These are phyloP conservation scores for Platyscapa corneri DNA, from an alignment of 1,140 invertebrate species.

Conservation along the genomic window DNA sequence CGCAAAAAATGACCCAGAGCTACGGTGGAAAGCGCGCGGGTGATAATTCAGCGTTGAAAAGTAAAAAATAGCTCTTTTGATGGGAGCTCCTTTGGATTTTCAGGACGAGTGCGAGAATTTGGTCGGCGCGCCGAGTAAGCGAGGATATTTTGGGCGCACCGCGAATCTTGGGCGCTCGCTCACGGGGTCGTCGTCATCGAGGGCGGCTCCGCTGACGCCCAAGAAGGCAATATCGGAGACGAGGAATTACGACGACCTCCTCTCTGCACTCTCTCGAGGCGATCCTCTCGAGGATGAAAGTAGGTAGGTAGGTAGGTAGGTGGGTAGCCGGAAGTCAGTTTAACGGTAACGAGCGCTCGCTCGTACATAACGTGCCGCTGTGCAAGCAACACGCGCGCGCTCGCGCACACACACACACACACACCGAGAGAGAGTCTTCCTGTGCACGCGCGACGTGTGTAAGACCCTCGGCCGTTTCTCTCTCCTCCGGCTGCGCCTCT, in stretches of 20 bases:
- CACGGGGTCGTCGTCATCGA: background rate
- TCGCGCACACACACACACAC: too few species aligned
- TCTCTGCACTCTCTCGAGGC: conserved; percentile 20
- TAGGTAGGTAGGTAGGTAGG: conserved; percentile 70
- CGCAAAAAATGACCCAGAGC: too few species aligned
- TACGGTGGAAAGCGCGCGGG: too few species aligned
- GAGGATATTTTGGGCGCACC: too few species aligned
- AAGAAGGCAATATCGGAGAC: conserved; percentile 14
- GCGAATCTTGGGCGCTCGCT: background rate
- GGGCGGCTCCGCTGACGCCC: background rate
- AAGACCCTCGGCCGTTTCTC: background rate
- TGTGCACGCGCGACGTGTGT: background rate
- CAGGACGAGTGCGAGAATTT: too few species aligned
- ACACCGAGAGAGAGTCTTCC: too few species aligned
- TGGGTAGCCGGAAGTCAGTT: conserved; percentile 70
- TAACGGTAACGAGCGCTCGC: conserved; percentile 63
- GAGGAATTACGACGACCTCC: background rate
- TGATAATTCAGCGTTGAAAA: too few species aligned
- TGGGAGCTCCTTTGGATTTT: too few species aligned
- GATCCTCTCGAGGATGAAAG: conserved; percentile 63
- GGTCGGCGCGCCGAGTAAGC: too few species aligned
- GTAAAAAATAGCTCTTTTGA: too few species aligned
- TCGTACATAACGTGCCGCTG: conserved; percentile 27
- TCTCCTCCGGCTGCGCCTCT: background rate
- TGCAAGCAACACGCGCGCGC: conserved; percentile 32